Conservation (phyloP, 2,888 invertebrate species). For the Clistopyga incitator region DNA sequence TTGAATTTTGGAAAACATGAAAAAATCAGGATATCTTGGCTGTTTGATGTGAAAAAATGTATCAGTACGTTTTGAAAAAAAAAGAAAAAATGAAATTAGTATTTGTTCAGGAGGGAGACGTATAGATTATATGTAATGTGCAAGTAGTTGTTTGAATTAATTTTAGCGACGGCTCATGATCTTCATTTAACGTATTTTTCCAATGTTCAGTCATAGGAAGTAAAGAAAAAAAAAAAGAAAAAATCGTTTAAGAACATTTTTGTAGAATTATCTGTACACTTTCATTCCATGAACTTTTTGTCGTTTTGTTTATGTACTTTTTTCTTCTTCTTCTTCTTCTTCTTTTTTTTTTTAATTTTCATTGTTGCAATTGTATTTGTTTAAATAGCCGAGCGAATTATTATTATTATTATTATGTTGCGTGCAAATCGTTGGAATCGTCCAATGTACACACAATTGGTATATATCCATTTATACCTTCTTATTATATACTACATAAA, state of each 20-base stretch:
- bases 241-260: conserved; percentile 58
- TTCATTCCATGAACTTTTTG: conserved; percentile 65
- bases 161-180: conserved; percentile 59
- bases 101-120: conserved; percentile 51
- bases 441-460: conserved; percentile 33
- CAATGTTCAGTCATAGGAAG: conserved; percentile 66
- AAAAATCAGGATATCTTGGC: not conserved
- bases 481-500: conserved; percentile 32
- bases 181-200: conserved; percentile 68
- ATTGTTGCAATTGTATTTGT: conserved; percentile 42
- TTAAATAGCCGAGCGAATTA: conserved; percentile 39
- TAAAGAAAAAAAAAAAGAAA: conserved; percentile 54
- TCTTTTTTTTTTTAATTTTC: too few relatives aligned
- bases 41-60: conserved; percentile 51
- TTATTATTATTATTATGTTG: conserved; percentile 52
- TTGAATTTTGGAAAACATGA: not conserved
- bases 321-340: too few relatives aligned
- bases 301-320: conserved; percentile 45
- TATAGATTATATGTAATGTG: conserved; percentile 59
- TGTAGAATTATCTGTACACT: conserved; percentile 64
- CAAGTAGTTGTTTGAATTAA: conserved; percentile 64
- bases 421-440: conserved; percentile 46
- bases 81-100: conserved; percentile 48
- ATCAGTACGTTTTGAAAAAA: conserved; percentile 57
- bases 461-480: conserved; percentile 38